Evolutionary conservation across 2,888 invertebrate species (phyloP).

Genomic region (Isotomurus palustris): DNA sequence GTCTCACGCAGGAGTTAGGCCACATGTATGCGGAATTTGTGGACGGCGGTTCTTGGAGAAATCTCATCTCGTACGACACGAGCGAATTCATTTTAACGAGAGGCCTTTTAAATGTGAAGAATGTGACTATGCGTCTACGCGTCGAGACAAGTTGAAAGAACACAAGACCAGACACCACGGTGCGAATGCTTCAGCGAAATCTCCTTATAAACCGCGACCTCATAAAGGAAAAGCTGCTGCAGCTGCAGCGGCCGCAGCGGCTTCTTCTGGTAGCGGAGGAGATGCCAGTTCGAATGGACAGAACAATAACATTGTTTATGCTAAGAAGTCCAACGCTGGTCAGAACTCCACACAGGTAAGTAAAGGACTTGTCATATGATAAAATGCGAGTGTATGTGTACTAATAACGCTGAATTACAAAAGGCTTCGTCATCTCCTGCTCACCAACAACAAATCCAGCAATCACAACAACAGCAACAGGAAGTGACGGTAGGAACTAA

Average conservation of each 20-base stretch:
- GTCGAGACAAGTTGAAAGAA: constrained; percentile 63
- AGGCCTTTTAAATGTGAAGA: constrained; percentile 58
- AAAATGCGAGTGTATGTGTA: background rate
- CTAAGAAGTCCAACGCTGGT: constrained; percentile 35
- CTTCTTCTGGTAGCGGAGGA: background rate
- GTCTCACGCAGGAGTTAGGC: constrained; percentile 58
- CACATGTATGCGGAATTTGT: constrained; percentile 58
- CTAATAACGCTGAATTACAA: background rate
- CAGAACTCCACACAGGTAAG: constrained; percentile 10
- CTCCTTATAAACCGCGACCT: constrained; percentile 53
- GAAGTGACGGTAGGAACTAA: background rate
- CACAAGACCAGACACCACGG: constrained; percentile 56
- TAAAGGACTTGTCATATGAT: background rate
- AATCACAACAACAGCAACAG: constrained; percentile 15
- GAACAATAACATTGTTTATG: constrained; percentile 31
- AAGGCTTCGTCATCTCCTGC: background rate
- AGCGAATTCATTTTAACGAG: constrained; percentile 60
- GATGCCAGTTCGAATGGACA: background rate
- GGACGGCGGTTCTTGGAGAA: constrained; percentile 64
- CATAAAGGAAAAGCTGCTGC: constrained; percentile 26
- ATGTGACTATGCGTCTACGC: constrained; percentile 62
- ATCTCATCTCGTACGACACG: constrained; percentile 63
- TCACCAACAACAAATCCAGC: constrained; percentile 8
- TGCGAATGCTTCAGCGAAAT: constrained; percentile 53
- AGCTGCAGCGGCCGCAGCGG: background rate